phyloP scores from a whole-genome alignment of 2,888 invertebrate genomes.

The Erebia ligea region DNA sequence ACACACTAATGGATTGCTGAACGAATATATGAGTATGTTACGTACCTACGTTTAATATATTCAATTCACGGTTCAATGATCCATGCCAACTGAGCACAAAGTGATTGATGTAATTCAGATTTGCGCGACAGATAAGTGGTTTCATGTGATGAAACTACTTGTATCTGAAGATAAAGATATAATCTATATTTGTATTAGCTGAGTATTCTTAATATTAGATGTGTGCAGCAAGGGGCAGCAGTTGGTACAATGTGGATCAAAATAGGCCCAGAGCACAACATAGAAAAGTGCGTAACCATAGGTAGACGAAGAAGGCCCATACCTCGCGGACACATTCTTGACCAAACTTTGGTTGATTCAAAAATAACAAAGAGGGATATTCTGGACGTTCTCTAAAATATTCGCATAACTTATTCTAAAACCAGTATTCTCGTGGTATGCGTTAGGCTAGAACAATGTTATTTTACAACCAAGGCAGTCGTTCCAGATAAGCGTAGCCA shows the following conservation, averaged over 20 bases:
- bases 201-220: neutral
- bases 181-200: neutral
- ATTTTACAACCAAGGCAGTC: neutral
- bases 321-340: too few species aligned
- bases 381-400: neutral
- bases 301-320: too few species aligned
- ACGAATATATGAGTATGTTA: neutral
- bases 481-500: constrained; percentile 10
- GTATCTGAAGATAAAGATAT: too few species aligned
- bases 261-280: neutral
- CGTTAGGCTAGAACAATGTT: neutral
- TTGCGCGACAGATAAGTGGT: constrained; percentile 5
- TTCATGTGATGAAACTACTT: neutral
- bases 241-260: neutral
- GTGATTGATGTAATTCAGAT: constrained; percentile 18
- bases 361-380: too few species aligned
- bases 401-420: neutral
- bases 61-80: constrained; percentile 18
- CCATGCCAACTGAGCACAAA: constrained; percentile 18
- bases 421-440: neutral
- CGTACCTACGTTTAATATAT: constrained; percentile 13
- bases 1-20: constrained; percentile 5
- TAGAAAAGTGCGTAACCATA: too few species aligned
- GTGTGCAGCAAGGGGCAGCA: neutral
- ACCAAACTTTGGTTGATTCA: too few species aligned